Evolutionary conservation across 2,888 invertebrate genomes (phyloP), one percentile per base, ranked within the genome.

Genomic region (Campoplex nolae): DNA sequence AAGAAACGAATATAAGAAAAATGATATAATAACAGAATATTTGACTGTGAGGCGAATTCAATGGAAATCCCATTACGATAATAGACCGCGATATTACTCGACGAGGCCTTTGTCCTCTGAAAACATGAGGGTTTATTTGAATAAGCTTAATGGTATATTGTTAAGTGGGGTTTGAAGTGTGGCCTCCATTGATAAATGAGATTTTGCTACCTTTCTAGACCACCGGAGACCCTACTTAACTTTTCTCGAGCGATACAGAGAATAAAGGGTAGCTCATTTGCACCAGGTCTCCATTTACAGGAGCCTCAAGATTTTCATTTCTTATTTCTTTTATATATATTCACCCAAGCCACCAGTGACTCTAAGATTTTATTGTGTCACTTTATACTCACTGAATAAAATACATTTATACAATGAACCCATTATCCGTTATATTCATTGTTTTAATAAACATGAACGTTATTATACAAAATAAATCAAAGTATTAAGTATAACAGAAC

Each of bases 1-100:
- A 93, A 94, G 92, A 94, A 88, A 86, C 89, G 84, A 32, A 35
- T 23, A 56, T 38, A n/a, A 38, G 6, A 38, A 74, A 74, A 74
- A 16, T 42, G 28, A 51, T 18, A 77, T n/a, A 76, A 76, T 28
- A 45, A 65, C 18, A 48, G n/a, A 62, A 76, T 38, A 62, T 65
- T 81, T 85, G 76, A 58, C 65, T 62, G 13, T 48, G 28, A n/a
- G 71, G 71, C n/a, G 78, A 82, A 65, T 76, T 77, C 8, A 77
- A 74, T 73, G 76, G 45, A 75, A 70, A 78, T 70, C 23, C 35
- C 13, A 58, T 67, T 45, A 68, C n/a, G 38, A 87, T 84, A 84
- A 81, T 84, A 67, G n/a, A 32, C 51, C 65, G 42, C 75, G 56
- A 68, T 84, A 82, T 84, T 79, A 67, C 82, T 32, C 18, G 28